Evolutionary conservation across 2,888 invertebrate genomes (phyloP).

Genomic region (Urechis unicinctus): DNA sequence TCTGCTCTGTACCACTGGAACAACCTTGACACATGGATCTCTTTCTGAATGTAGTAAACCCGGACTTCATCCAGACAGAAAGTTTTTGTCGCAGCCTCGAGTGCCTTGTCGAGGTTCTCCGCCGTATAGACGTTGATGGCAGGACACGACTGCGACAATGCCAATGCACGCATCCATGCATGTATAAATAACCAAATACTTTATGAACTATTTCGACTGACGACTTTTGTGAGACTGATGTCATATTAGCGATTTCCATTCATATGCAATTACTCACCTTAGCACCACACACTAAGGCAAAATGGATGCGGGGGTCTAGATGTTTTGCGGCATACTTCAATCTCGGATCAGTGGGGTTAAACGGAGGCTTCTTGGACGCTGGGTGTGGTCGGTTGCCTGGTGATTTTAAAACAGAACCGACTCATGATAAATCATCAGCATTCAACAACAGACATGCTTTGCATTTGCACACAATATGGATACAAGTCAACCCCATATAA

Average conservation of each 20-base stretch:
- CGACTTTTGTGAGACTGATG: too few relatives aligned
- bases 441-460: too few relatives aligned
- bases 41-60: slow-evolving; percentile 30
- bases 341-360: slow-evolving; percentile 39
- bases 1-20: slow-evolving; percentile 47
- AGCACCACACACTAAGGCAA: slow-evolving; percentile 52
- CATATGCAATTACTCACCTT: too few relatives aligned
- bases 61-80: slow-evolving; percentile 43
- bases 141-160: slow-evolving; percentile 41
- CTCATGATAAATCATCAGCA: too few relatives aligned
- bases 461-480: too few relatives aligned
- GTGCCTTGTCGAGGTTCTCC: slow-evolving; percentile 37
- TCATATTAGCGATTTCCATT: too few relatives aligned
- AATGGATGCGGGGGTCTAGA: slow-evolving; percentile 51
- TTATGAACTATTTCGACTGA: too few relatives aligned
- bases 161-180: too few relatives aligned
- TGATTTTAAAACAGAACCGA: neutral
- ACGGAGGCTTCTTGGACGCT: slow-evolving; percentile 36
- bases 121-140: slow-evolving; percentile 45
- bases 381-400: slow-evolving; percentile 48
- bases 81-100: slow-evolving; percentile 35
- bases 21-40: slow-evolving; percentile 39
- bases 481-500: too few relatives aligned
- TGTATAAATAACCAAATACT: too few relatives aligned
- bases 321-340: slow-evolving; percentile 31